Base-by-base conservation (phyloP, 1,140 invertebrate species). In the Macrocentrus cingulum region DNA sequence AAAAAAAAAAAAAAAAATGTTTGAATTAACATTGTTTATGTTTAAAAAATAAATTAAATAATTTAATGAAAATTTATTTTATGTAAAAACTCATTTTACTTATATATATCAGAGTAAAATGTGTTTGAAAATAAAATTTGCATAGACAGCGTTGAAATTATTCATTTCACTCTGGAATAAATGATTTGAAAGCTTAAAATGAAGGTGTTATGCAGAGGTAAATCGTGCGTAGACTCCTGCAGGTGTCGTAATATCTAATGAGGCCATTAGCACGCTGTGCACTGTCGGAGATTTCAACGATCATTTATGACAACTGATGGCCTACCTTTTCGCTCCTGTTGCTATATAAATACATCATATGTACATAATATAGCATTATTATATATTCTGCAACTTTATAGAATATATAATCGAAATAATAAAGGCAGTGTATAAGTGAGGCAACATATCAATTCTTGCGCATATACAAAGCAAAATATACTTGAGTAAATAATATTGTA, bases 181-280 rank as follows among this genome's bases (percentile, higher is more conserved):
- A 29, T 29, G 4, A 4, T 29, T 9, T 29, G 48, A 29, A 32
- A 49, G 45, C 18, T 32, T 20, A 32, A 51, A 34, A 32, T 15
- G 32, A 32, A 34, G 29, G 29, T 51, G 36, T n/a, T n/a, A 36
- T 9, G 22, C 32, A 46, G 45, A 22, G 25, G 54, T 56, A 46
- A 56, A 56, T 56, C 46, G 55, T 42, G 46, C 46, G 45, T 57
- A 49, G 55, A 50, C 46, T 49, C 55, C 37, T 57, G 55, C 55
- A 57, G 55, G 55, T 57, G 46, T 37, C 36, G 55, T 57, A 57
- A 57, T 57, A 57, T 57, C 46, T 57, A 57, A 57, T 57, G 55
- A 57, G 46, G 55, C 46, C 46, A 57, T 50, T 50, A 57, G 55
- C 55, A 57, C 55, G 55, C 55, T 57, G 55, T 57, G 55, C 55